These are phyloP conservation scores for Philaenus spumarius DNA, from an alignment of 1,140 invertebrate genomes.

Conservation along the genomic window DNA sequence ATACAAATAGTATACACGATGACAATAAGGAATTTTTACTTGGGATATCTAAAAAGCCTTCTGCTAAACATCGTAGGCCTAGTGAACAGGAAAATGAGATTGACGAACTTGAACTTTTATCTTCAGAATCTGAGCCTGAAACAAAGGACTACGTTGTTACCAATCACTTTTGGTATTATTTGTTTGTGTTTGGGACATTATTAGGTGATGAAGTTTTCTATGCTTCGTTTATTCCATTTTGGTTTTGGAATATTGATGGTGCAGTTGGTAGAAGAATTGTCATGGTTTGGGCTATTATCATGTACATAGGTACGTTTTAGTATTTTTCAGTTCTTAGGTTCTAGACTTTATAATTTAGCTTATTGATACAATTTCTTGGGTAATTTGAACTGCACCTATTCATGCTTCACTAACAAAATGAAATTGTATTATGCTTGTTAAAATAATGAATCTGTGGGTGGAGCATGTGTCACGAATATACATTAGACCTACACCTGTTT, in stretches of 20 bases:
- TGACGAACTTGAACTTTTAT: not conserved
- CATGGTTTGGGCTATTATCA: slow-evolving; percentile 74
- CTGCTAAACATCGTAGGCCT: not conserved
- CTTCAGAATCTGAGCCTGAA: slow-evolving; percentile 22
- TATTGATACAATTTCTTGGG: too few relatives aligned
- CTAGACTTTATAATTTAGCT: too few relatives aligned
- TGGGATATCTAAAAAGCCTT: not conserved
- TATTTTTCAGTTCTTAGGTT: too few relatives aligned
- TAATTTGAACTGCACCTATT: too few relatives aligned
- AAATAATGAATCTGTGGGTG: too few relatives aligned
- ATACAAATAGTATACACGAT: slow-evolving; percentile 2
- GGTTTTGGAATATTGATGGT: slow-evolving; percentile 88
- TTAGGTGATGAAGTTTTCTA: slow-evolving; percentile 88
- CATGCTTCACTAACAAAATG: too few relatives aligned
- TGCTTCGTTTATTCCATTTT: slow-evolving; percentile 78
- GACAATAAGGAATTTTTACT: not conserved
- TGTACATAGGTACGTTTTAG: slow-evolving; percentile 75
- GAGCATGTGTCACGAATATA: too few relatives aligned
- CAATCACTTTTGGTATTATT: slow-evolving; percentile 81
- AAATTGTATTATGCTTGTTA: too few relatives aligned
- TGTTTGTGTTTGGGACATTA: slow-evolving; percentile 75
- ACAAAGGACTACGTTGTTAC: slow-evolving; percentile 47
- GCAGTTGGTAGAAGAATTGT: slow-evolving; percentile 71
- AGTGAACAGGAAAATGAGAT: not conserved
- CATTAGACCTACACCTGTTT: too few relatives aligned